Conservation (phyloP, 2,797 vertebrate species). For the Acanthiza pusilla region DNA sequence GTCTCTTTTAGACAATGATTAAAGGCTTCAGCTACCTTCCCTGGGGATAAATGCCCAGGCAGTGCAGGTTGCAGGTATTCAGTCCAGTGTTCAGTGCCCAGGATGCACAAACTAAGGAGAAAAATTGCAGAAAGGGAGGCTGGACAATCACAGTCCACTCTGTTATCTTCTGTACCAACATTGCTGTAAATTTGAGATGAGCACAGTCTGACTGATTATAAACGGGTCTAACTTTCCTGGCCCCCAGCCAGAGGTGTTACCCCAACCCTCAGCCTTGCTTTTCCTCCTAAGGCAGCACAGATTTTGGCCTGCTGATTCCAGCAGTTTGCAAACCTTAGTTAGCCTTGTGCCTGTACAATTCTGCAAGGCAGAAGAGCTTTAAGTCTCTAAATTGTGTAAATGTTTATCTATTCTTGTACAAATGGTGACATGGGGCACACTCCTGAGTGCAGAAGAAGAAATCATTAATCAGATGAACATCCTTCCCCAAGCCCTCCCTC, state of each 20-base stretch:
- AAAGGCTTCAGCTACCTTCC: background rate
- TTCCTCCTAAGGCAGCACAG: background rate
- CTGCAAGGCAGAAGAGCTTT: background rate
- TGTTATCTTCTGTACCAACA: background rate
- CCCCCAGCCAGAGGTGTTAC: background rate
- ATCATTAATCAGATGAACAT: background rate
- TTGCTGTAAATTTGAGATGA: background rate
- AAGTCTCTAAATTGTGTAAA: background rate
- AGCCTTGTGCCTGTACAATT: background rate
- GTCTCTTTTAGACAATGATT: conserved; percentile 15
- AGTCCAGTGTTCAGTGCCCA: rapidly evolving
- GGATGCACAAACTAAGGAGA: background rate
- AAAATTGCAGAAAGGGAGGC: background rate
- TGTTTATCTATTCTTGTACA: background rate
- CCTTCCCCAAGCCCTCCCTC: background rate
- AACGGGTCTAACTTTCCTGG: background rate
- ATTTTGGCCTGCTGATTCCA: background rate
- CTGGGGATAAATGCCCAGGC: background rate
- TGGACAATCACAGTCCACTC: background rate
- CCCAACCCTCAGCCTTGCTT: background rate
- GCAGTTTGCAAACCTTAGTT: background rate
- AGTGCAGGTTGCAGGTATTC: background rate
- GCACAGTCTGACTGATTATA: background rate
- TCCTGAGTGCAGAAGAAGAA: background rate
- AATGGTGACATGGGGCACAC: background rate